A percentile compares a stretch with the other conserved stretches of the same genome.
Conservation (phyloP, 2,113 vertebrate genomes). For the Trinectes maculatus region DNA sequence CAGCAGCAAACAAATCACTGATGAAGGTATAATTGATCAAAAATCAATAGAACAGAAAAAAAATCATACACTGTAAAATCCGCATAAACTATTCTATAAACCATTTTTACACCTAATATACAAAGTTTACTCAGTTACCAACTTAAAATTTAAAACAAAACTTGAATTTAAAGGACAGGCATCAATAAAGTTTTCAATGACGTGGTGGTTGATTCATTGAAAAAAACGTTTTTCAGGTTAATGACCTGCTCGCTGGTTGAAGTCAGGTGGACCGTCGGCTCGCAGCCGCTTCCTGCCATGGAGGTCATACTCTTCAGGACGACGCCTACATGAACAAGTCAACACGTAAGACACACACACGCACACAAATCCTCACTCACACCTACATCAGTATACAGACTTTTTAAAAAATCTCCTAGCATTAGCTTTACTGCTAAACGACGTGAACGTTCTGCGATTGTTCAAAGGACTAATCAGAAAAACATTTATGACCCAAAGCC, state of each 20-base stretch:
- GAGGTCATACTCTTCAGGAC: constrained; percentile 98
- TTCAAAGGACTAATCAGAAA: neutral
- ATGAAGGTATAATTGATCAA: neutral
- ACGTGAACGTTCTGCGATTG: too few species aligned
- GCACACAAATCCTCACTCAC: neutral
- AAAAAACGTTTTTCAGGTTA: neutral
- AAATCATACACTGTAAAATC: neutral
- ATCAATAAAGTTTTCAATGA: neutral
- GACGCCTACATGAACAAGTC: constrained; percentile 97
- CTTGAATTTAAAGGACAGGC: too few species aligned
- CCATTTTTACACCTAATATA: neutral
- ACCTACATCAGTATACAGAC: neutral
- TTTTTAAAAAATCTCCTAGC: too few species aligned
- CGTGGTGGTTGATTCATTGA: neutral
- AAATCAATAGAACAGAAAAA: neutral
- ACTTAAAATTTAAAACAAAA: too few species aligned
- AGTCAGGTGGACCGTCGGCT: constrained; percentile 95
- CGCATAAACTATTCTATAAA: neutral
- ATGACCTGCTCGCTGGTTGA: constrained; percentile 95
- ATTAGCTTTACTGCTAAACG: too few species aligned
- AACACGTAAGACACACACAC: constrained; percentile 71
- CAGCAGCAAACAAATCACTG: neutral
- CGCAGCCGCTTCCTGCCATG: constrained; percentile 98
- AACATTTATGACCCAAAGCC: too few species aligned
- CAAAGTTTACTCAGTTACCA: too few species aligned